These are phyloP conservation scores for Drosophila mercatorum DNA, from an alignment of 2,888 invertebrate genomes.

Conservation along the genomic window DNA sequence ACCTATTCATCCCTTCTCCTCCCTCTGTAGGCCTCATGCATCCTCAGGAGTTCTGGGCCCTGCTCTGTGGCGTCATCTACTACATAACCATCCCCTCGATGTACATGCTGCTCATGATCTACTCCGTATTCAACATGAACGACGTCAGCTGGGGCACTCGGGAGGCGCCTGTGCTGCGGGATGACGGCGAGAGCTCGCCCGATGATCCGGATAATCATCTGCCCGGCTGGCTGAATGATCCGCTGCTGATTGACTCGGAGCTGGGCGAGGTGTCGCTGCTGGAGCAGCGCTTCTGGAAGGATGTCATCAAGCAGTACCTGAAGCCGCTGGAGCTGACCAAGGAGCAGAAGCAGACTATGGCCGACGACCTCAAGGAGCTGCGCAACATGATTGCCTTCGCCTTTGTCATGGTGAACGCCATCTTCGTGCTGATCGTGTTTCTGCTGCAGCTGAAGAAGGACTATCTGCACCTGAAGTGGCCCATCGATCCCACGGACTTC, in stretches of 20 bases:
- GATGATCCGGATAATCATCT: slow-evolving; percentile 62
- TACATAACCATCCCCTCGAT: slow-evolving; percentile 97
- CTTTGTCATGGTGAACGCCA: slow-evolving; percentile 91
- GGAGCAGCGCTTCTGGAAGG: slow-evolving; percentile 92
- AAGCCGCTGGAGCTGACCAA: slow-evolving; percentile 89
- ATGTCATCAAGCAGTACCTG: slow-evolving; percentile 90
- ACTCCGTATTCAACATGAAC: slow-evolving; percentile 96
- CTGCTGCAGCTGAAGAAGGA: slow-evolving; percentile 90
- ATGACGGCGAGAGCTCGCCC: slow-evolving; percentile 33
- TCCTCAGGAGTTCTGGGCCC: slow-evolving; percentile 91
- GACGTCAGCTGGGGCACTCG: slow-evolving; percentile 98
- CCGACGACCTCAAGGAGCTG: slow-evolving; percentile 84
- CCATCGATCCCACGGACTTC: slow-evolving; percentile 86
- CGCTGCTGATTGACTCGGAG: slow-evolving; percentile 88
- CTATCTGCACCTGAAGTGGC: slow-evolving; percentile 89
- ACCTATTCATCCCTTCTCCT: not conserved
- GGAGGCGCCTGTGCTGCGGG: slow-evolving; percentile 87
- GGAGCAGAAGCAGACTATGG: slow-evolving; percentile 85
- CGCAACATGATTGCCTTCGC: slow-evolving; percentile 89
- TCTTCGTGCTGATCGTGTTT: slow-evolving; percentile 91
- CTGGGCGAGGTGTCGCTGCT: slow-evolving; percentile 88
- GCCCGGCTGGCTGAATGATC: slow-evolving; percentile 89
- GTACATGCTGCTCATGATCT: slow-evolving; percentile 96
- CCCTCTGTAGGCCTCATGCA: slow-evolving; percentile 87
- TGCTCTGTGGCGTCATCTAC: slow-evolving; percentile 92